phyloP scores from a whole-genome alignment of 2,113 vertebrate species.

The Thunnus maccoyii region DNA sequence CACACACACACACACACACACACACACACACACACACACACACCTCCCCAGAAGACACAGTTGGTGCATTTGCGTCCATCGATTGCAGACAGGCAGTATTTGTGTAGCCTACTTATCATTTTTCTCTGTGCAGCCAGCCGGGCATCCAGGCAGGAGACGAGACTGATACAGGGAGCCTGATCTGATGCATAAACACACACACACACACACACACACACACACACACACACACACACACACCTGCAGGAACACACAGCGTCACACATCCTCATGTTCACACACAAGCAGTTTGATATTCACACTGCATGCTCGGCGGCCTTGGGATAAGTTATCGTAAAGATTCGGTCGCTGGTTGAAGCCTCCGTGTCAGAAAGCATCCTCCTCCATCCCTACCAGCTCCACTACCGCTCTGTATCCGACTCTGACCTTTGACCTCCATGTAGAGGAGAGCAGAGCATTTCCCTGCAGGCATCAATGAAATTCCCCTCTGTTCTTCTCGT shows the following conservation, averaged over 20 bases:
- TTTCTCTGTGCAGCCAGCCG: constrained; percentile 63
- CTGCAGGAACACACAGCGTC: not conserved
- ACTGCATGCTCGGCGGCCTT: not conserved
- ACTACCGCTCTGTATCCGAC: not conserved
- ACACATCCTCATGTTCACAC: constrained; percentile 13
- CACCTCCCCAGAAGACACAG: constrained; percentile 74
- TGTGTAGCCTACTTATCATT: constrained; percentile 79
- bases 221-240: constrained; percentile 18
- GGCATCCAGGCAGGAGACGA: constrained; percentile 56
- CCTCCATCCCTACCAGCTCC: not conserved
- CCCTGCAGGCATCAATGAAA: constrained; percentile 22
- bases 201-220: constrained; percentile 3
- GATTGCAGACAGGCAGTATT: constrained; percentile 80
- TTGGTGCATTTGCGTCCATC: constrained; percentile 81
- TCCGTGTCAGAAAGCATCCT: not conserved
- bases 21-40: constrained; percentile 1
- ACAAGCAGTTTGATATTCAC: constrained; percentile 8
- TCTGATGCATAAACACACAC: constrained; percentile 21
- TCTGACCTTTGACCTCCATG: constrained; percentile 51
- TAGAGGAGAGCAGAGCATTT: constrained; percentile 23
- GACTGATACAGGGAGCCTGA: constrained; percentile 40
- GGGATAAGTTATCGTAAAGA: constrained; percentile 21
- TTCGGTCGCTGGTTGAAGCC: constrained; percentile 6
- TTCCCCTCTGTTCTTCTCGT: constrained; percentile 44
- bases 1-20: not conserved